phyloP scores from a whole-genome alignment of 2,113 vertebrate species.

The Eleginops maclovinus region DNA sequence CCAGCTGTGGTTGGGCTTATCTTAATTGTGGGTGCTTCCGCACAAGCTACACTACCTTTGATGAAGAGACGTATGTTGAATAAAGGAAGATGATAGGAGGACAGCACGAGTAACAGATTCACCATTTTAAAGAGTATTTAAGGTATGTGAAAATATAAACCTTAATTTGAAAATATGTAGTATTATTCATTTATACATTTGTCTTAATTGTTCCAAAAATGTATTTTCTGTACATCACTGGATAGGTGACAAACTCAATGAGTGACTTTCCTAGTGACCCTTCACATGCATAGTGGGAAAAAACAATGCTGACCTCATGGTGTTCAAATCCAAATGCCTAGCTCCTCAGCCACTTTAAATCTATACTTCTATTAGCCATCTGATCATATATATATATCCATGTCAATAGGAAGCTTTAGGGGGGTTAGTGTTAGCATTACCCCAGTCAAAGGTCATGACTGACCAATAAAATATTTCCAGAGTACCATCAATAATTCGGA shows the following conservation, averaged over 20 bases:
- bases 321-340: slow-evolving; percentile 66
- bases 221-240: background rate
- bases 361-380: slow-evolving; percentile 74
- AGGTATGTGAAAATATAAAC: slow-evolving; percentile 5
- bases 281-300: slow-evolving; percentile 27
- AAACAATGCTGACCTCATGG: slow-evolving; percentile 56
- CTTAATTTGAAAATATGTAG: background rate
- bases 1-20: slow-evolving; percentile 80
- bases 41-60: slow-evolving; percentile 69
- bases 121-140: slow-evolving; percentile 20
- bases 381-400: slow-evolving; percentile 66
- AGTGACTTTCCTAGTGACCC: slow-evolving; percentile 35
- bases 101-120: slow-evolving; percentile 9
- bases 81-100: slow-evolving; percentile 47
- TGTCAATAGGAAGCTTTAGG: slow-evolving; percentile 73
- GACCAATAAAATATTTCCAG: slow-evolving; percentile 83
- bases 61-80: slow-evolving; percentile 71
- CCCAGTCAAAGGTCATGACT: slow-evolving; percentile 83
- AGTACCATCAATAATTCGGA: slow-evolving; percentile 82
- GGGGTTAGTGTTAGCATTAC: slow-evolving; percentile 78
- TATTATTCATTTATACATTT: background rate
- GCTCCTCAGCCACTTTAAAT: slow-evolving; percentile 56
- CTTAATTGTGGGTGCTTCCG: slow-evolving; percentile 82
- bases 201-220: background rate
- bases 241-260: slow-evolving; percentile 14